Percentiles rank a stretch among this genome's conserved stretches.
These are phyloP conservation scores for Microcaecilia unicolor DNA, from an alignment of 2,797 vertebrate genomes.

Conservation along the genomic window DNA sequence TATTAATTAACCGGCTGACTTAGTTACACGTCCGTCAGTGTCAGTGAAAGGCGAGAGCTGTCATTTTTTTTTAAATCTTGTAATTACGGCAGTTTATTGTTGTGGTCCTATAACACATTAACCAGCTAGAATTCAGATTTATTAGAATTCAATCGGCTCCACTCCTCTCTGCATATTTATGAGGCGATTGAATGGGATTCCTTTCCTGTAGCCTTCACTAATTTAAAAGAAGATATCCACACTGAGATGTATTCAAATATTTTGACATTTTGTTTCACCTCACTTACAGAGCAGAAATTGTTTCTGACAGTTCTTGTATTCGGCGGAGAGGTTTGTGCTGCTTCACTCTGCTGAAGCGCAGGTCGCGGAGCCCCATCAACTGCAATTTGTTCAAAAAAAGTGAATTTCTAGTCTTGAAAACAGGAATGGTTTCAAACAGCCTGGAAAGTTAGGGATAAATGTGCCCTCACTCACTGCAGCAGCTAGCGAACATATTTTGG, in stretches of 20 bases:
- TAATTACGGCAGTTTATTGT: slow-evolving; percentile 72
- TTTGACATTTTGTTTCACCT: slow-evolving; percentile 98
- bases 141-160: slow-evolving; percentile 64
- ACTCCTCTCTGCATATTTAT: slow-evolving; percentile 66
- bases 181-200: slow-evolving; percentile 64
- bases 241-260: slow-evolving; percentile 98
- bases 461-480: too few relatives aligned
- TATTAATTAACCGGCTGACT: slow-evolving; percentile 56
- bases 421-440: too few relatives aligned
- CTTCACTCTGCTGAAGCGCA: slow-evolving; percentile 64
- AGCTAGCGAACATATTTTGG: too few relatives aligned
- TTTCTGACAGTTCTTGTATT: slow-evolving; percentile 97
- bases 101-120: slow-evolving; percentile 59
- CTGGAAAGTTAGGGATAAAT: too few relatives aligned
- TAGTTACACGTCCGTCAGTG: slow-evolving; percentile 50
- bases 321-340: slow-evolving; percentile 68
- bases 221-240: slow-evolving; percentile 81
- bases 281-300: slow-evolving; percentile 97
- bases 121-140: slow-evolving; percentile 51
- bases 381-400: slow-evolving; percentile 74
- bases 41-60: slow-evolving; percentile 60
- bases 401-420: slow-evolving; percentile 59
- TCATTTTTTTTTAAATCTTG: slow-evolving; percentile 65
- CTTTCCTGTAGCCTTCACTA: slow-evolving; percentile 66
- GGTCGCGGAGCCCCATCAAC: slow-evolving; percentile 70